Evolutionary conservation across 2,797 vertebrate genomes (phyloP).

Genomic region (Artibeus lituratus): DNA sequence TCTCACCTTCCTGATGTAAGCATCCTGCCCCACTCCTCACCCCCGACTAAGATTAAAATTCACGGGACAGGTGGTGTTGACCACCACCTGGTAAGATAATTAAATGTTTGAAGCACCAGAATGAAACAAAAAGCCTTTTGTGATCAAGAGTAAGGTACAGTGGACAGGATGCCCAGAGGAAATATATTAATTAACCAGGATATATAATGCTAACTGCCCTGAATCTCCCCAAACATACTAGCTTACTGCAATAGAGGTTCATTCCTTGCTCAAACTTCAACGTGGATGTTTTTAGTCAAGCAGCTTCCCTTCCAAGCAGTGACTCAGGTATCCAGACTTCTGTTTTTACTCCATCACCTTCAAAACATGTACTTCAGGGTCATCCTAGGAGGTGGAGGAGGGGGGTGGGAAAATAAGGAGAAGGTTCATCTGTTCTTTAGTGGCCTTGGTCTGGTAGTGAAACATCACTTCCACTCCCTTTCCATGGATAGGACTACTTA

Average conservation of each 20-base stretch:
- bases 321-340: not conserved
- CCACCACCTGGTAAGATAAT: slow-evolving; percentile 2
- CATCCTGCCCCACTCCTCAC: not conserved
- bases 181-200: not conserved
- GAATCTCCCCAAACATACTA: not conserved
- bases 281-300: not conserved
- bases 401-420: not conserved
- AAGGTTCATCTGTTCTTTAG: not conserved
- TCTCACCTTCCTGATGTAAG: not conserved
- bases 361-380: slow-evolving; percentile 7
- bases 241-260: not conserved
- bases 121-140: slow-evolving; percentile 23
- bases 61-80: not conserved
- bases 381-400: not conserved
- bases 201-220: not conserved
- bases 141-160: not conserved
- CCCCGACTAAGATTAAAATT: slow-evolving; percentile 3
- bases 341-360: not conserved
- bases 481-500: not conserved
- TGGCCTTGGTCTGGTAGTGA: not conserved
- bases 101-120: not conserved
- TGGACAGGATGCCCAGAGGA: not conserved
- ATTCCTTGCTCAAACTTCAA: not conserved
- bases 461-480: not conserved
- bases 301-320: not conserved